These are phyloP conservation scores for Blastomussa wellsi DNA, from an alignment of 92 coral and sea anemone genomes.

Conservation along the genomic window DNA sequence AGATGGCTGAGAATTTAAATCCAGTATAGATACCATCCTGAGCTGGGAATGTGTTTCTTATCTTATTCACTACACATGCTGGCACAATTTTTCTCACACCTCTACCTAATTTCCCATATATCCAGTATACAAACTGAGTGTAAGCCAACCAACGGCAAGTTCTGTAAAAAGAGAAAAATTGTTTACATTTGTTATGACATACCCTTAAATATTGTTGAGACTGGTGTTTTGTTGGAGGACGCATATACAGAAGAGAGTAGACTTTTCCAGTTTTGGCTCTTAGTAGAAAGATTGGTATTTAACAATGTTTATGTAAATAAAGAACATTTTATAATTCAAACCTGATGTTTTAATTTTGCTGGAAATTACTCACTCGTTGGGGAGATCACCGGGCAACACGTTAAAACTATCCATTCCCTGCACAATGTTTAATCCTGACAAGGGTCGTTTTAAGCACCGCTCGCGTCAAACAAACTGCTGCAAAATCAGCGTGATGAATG, in stretches of 20 bases:
- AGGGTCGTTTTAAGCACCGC: constrained; percentile 40
- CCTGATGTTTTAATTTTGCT: too few relatives aligned
- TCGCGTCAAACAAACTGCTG: constrained; percentile 19
- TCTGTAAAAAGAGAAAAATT: constrained; percentile 14
- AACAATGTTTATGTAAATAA: too few relatives aligned
- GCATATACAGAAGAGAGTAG: too few relatives aligned
- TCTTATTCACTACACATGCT: too few relatives aligned
- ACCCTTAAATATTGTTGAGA: neutral
- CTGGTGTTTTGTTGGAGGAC: neutral
- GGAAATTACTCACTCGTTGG: constrained; percentile 22
- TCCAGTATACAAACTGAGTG: constrained; percentile 30
- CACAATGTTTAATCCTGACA: constrained; percentile 19
- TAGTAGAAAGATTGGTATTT: neutral
- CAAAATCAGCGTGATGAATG: constrained; percentile 17
- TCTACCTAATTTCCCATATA: too few relatives aligned
- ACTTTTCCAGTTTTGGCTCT: neutral
- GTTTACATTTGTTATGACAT: constrained; percentile 4
- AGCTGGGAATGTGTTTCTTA: too few relatives aligned
- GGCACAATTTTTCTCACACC: too few relatives aligned
- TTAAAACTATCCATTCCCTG: constrained; percentile 16
- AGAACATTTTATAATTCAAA: too few relatives aligned
- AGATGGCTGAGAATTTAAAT: too few relatives aligned
- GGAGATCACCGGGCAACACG: neutral
- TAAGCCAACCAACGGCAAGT: too few relatives aligned
- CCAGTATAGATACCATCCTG: too few relatives aligned